phyloP scores from a whole-genome alignment of 1,140 invertebrate genomes.

The Penaeus japonicus region DNA sequence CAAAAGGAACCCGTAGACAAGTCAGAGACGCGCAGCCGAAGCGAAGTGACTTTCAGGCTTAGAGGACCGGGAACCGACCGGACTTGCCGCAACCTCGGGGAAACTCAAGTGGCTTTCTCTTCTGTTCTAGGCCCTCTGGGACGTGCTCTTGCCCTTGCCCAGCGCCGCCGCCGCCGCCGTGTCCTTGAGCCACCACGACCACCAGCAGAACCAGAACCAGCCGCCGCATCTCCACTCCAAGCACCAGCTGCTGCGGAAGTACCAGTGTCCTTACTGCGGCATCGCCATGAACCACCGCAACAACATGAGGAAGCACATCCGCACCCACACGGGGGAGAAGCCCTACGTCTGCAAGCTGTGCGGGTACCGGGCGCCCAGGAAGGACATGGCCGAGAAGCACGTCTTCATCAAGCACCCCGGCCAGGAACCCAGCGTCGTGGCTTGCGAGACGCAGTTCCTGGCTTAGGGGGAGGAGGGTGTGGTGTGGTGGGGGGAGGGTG shows the following conservation, averaged over 20 bases:
- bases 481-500: too few relatives aligned
- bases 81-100: too few relatives aligned
- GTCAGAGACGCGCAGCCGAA: too few relatives aligned
- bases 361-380: conserved; percentile 37
- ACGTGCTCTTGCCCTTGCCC: conserved; percentile 26
- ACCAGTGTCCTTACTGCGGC: conserved; percentile 39
- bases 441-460: conserved; percentile 1
- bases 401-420: conserved; percentile 43
- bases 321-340: conserved; percentile 47
- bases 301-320: conserved; percentile 48
- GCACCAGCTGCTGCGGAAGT: conserved; percentile 2
- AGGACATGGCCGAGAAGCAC: conserved; percentile 48
- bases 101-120: conserved; percentile 41
- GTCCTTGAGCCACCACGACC: neutral
- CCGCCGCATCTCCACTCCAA: neutral
- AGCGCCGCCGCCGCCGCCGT: neutral
- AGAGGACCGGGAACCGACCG: too few relatives aligned
- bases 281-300: conserved; percentile 44
- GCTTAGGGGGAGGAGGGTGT: neutral
- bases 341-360: conserved; percentile 39
- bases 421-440: conserved; percentile 18
- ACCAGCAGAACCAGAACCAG: neutral
- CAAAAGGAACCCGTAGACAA: too few relatives aligned
- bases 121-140: conserved; percentile 50
- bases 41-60: too few relatives aligned